These are phyloP conservation scores for Cyanoramphus novaezelandiae DNA, from an alignment of 2,113 vertebrate genomes.

Conservation along the genomic window DNA sequence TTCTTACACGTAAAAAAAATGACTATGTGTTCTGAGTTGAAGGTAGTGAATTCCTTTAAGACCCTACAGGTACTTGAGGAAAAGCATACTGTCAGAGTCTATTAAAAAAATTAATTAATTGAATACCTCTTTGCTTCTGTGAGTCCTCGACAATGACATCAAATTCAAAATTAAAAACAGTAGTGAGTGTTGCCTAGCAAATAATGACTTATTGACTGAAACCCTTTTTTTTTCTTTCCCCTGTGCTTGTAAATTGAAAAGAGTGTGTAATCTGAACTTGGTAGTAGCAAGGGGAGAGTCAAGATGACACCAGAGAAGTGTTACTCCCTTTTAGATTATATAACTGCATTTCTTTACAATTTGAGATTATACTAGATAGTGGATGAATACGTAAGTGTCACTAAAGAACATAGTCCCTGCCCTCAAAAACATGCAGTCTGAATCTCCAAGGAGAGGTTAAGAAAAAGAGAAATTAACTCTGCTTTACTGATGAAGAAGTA, in stretches of 20 bases:
- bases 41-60: not conserved
- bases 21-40: not conserved
- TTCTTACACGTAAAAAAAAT: not conserved
- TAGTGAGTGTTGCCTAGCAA: not conserved
- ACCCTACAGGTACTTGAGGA: not conserved
- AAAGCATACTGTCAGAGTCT: not conserved
- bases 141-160: not conserved
- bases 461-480: not conserved
- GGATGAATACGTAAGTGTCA: not conserved
- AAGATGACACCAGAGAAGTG: not conserved
- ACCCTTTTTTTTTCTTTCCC: not conserved
- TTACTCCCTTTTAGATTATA: not conserved
- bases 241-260: not conserved
- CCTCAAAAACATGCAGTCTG: not conserved
- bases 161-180: not conserved
- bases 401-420: not conserved
- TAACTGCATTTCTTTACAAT: not conserved
- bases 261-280: not conserved
- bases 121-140: not conserved
- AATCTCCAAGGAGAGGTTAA: not conserved
- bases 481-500: not conserved
- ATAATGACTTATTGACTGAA: not conserved
- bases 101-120: not conserved
- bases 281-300: not conserved
- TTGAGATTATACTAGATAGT: not conserved